These are phyloP conservation scores for Poeciliopsis turneri DNA, from an alignment of 2,797 vertebrate genomes.

Conservation along the genomic window DNA sequence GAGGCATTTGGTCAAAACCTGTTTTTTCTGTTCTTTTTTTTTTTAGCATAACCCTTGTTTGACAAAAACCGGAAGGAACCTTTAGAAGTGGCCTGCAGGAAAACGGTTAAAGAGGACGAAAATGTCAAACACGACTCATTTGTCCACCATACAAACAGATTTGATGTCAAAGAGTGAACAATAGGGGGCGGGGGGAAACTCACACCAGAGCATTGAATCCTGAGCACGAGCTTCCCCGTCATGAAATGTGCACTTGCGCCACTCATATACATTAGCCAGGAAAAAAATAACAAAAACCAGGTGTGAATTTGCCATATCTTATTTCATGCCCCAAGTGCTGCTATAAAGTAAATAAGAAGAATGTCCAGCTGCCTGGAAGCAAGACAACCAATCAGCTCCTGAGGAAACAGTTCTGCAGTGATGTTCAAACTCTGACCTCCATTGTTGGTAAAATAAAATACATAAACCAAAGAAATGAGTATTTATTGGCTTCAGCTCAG, in stretches of 20 bases:
- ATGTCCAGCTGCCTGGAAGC: conserved; percentile 16
- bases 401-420: conserved; percentile 23
- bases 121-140: background rate
- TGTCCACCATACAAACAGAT: background rate
- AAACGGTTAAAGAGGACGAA: background rate
- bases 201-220: background rate
- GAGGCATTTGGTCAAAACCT: background rate
- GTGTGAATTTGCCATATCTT: background rate
- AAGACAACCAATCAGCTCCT: conserved; percentile 23
- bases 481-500: conserved; percentile 24
- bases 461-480: background rate
- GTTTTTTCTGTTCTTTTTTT: background rate
- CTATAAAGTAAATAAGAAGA: conserved; percentile 11
- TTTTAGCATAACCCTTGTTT: background rate
- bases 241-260: background rate
- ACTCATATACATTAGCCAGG: background rate
- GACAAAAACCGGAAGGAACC: background rate
- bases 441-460: conserved; percentile 3
- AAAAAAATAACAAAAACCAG: background rate
- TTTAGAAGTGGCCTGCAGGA: background rate
- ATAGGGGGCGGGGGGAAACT: background rate
- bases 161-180: background rate
- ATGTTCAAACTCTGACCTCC: conserved; percentile 42
- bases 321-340: background rate
- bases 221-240: background rate